phyloP scores from a whole-genome alignment of 2,888 invertebrate species.

The Anorthoa munda region DNA sequence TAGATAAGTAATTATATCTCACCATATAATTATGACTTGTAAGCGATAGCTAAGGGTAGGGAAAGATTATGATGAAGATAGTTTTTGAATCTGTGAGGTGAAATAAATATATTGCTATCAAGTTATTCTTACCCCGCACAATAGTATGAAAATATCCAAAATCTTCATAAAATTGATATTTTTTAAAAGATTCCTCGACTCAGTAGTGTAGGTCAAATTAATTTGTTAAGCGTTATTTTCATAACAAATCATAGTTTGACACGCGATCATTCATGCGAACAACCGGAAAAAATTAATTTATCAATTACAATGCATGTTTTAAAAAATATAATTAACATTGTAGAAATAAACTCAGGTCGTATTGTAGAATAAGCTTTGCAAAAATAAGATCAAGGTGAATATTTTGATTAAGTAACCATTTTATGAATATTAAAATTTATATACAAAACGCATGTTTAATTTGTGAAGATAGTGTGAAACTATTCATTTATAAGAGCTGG shows the following conservation, averaged over 20 bases:
- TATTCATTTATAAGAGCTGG: conserved; percentile 20
- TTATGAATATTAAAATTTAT: conserved; percentile 33
- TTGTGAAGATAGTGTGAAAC: conserved; percentile 31
- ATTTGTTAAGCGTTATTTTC: conserved; percentile 55
- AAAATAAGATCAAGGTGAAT: conserved; percentile 63
- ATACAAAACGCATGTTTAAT: conserved; percentile 9
- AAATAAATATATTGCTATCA: not conserved
- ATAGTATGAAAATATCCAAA: not conserved
- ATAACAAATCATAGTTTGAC: conserved; percentile 53
- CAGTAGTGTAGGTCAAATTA: conserved; percentile 57
- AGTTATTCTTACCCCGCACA: not conserved
- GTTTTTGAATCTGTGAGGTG: not conserved
- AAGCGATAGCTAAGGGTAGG: not conserved
- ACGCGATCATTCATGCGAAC: conserved; percentile 60
- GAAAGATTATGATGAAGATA: not conserved
- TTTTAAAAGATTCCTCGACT: conserved; percentile 33
- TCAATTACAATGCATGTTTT: conserved; percentile 60
- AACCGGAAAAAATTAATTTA: conserved; percentile 57
- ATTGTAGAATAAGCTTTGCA: conserved; percentile 41
- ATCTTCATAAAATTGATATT: not conserved
- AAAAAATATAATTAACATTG: conserved; percentile 43
- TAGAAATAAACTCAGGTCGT: conserved; percentile 28
- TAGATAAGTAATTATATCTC: not conserved
- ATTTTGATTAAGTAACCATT: conserved; percentile 36
- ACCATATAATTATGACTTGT: not conserved